Conservation (phyloP, 2,113 vertebrate genomes). For the Proteles cristata region DNA sequence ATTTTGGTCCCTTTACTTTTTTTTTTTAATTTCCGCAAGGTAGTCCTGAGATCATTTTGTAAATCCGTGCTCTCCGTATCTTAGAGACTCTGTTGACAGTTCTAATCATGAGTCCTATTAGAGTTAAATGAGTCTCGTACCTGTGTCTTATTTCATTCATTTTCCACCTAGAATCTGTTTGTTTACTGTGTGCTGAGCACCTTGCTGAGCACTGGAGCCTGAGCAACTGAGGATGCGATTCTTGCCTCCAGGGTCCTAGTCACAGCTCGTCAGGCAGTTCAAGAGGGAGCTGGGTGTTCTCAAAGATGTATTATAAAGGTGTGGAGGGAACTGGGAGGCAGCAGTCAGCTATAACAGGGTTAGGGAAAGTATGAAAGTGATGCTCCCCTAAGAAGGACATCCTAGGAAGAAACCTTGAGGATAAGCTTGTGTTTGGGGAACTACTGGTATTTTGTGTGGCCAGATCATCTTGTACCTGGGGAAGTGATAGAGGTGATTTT, state of each 20-base stretch:
- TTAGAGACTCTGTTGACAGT: background rate
- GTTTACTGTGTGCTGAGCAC: background rate
- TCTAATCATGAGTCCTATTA: background rate
- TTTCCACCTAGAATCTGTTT: background rate
- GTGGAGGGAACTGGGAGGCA: background rate
- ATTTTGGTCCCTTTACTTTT: background rate
- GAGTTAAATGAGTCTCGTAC: background rate
- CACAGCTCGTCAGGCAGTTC: background rate
- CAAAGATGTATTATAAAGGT: too few species aligned
- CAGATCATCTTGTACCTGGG: background rate
- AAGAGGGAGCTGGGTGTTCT: too few species aligned
- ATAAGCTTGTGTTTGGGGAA: background rate
- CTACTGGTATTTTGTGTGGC: background rate
- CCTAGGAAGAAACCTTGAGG: background rate
- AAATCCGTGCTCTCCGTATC: background rate
- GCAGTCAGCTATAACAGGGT: background rate
- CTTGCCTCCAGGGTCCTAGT: background rate
- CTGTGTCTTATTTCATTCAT: background rate
- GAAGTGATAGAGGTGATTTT: background rate
- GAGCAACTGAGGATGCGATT: background rate
- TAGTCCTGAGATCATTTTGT: background rate
- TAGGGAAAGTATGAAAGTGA: background rate
- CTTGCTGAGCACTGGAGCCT: background rate
- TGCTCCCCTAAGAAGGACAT: background rate
- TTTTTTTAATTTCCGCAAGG: background rate